phyloP scores from a whole-genome alignment of 1,140 invertebrate species.

The Diachasmimorpha longicaudata region DNA sequence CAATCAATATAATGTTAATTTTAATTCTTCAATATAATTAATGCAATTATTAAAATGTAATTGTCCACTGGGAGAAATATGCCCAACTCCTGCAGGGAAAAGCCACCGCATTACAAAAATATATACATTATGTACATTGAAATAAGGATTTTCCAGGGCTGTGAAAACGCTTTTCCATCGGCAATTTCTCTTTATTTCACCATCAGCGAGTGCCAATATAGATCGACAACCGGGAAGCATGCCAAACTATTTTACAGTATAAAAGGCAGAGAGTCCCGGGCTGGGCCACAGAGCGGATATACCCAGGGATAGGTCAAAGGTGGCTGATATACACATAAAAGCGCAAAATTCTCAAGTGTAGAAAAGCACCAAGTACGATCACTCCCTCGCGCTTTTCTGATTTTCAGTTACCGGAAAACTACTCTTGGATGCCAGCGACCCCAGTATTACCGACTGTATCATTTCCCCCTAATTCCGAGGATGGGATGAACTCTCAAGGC shows the following conservation, averaged over 20 bases:
- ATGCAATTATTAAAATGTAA: too few relatives aligned
- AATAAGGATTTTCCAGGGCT: background rate
- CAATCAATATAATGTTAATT: too few relatives aligned
- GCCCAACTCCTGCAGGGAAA: background rate
- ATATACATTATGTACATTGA: background rate
- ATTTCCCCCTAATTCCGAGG: background rate
- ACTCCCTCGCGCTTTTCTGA: background rate
- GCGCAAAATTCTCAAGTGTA: background rate
- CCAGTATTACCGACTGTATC: background rate
- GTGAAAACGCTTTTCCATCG: background rate
- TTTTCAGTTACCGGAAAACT: background rate
- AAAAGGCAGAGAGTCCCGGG: background rate
- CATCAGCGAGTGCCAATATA: background rate
- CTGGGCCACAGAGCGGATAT: background rate
- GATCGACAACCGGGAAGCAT: background rate
- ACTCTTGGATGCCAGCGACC: background rate
- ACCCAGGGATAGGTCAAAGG: background rate
- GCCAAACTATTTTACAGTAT: background rate
- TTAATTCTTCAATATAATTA: too few relatives aligned
- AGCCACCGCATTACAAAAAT: background rate
- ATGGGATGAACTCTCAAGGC: background rate
- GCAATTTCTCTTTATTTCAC: slow-evolving; percentile 1
- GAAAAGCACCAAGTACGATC: background rate
- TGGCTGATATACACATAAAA: background rate
- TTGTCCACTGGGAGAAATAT: too few relatives aligned